A percentile compares a stretch with the other conserved stretches of the same genome.
phyloP scores from a whole-genome alignment of 2,113 vertebrate species.

The Sphyrna mokarran region DNA sequence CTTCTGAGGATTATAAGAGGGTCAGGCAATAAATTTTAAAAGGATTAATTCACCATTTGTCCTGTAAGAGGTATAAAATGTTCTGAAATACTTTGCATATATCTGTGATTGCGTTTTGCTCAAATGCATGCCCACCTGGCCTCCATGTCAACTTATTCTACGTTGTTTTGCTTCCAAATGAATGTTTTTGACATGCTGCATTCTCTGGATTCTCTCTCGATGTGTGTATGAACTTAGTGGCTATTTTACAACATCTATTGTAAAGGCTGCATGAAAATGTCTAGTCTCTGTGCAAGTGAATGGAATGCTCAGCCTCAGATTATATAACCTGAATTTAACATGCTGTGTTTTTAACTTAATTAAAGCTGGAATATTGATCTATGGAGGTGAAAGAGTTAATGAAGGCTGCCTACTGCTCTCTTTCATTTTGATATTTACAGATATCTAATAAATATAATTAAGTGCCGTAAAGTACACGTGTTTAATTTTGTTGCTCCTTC shows the following conservation, averaged over 20 bases:
- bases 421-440: constrained; percentile 12
- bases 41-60: background rate
- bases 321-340: constrained; percentile 15
- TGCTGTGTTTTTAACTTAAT: constrained; percentile 1
- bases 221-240: background rate
- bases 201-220: background rate
- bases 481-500: background rate
- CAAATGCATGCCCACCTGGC: constrained; percentile 18
- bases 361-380: constrained; percentile 24
- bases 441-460: constrained; percentile 21
- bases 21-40: background rate
- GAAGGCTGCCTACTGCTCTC: background rate
- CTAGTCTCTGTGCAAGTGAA: constrained; percentile 22
- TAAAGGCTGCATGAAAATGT: constrained; percentile 33
- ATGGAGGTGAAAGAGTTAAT: background rate
- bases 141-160: background rate
- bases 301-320: background rate
- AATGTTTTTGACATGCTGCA: constrained; percentile 9
- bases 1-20: background rate
- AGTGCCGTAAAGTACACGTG: background rate
- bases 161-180: constrained; percentile 17
- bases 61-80: background rate
- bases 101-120: background rate
- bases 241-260: constrained; percentile 15
- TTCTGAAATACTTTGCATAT: constrained; percentile 4